Conservation (phyloP, 2,113 vertebrate species). For the Eudyptes chrysolophus region DNA sequence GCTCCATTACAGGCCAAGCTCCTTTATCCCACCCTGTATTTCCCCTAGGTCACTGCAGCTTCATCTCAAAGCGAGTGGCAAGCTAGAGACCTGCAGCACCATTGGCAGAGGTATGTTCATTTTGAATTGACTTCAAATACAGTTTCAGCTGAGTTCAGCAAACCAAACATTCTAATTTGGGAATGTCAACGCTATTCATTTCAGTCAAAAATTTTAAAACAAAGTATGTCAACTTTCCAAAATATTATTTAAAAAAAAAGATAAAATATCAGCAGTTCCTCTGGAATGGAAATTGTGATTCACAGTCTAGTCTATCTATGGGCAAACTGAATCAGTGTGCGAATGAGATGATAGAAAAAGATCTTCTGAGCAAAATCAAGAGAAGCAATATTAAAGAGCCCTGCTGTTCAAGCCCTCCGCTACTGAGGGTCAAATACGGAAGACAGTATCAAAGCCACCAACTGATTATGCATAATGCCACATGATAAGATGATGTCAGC, state of each 20-base stretch:
- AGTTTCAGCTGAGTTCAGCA: background rate
- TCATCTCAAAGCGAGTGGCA: background rate
- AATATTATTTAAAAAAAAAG: rapidly evolving
- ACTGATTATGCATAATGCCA: background rate
- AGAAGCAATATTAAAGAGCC: background rate
- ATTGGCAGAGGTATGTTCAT: background rate
- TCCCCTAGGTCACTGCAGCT: background rate
- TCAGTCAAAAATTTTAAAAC: background rate
- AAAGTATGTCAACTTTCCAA: background rate
- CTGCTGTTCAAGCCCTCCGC: background rate
- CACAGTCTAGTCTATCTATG: background rate
- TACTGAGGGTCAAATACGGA: background rate
- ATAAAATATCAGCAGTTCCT: background rate
- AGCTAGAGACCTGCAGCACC: background rate
- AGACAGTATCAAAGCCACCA: background rate
- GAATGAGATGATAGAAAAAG: background rate
- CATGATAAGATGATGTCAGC: background rate
- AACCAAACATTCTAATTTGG: background rate
- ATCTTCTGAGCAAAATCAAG: background rate
- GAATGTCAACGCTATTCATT: background rate
- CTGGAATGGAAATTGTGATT: background rate
- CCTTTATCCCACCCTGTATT: background rate
- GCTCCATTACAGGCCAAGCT: background rate
- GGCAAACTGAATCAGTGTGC: background rate
- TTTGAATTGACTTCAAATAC: constrained; percentile 8